Conservation (phyloP, 2,113 vertebrate genomes). For the Arizona elegans region DNA sequence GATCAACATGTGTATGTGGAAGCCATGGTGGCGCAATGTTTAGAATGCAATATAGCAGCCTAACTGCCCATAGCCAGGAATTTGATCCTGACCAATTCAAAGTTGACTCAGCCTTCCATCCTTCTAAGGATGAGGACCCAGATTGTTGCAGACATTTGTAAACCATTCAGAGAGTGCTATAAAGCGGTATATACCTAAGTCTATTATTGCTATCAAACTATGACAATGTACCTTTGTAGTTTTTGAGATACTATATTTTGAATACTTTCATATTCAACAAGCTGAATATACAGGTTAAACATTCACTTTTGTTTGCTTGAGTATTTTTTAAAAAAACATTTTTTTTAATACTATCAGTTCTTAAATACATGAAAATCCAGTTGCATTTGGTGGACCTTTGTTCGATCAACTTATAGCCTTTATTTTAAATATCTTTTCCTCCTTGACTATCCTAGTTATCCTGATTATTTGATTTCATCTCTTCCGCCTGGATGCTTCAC, state of each 20-base stretch:
- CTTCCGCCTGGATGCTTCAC: too few species aligned
- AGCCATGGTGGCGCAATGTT: background rate
- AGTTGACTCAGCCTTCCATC: background rate
- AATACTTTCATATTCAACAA: background rate
- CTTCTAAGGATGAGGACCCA: background rate
- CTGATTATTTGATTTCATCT: too few species aligned
- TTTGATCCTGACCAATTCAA: background rate
- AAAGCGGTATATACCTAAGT: background rate
- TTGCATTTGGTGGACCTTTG: background rate
- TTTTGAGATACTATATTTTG: conserved; percentile 15
- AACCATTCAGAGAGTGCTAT: background rate
- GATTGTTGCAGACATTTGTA: background rate
- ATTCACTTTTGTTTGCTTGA: background rate
- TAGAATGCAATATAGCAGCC: background rate
- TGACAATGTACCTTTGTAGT: conserved; percentile 22
- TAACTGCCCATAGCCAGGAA: background rate
- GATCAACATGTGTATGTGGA: background rate
- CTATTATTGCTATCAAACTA: background rate
- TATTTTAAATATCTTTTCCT: too few species aligned
- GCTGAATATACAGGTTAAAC: background rate
- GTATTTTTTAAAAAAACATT: background rate
- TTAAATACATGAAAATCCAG: background rate
- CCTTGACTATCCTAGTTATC: too few species aligned
- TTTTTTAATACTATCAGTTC: background rate
- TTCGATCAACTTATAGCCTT: too few species aligned